A percentile compares a stretch with the other conserved stretches of the same genome.
These are phyloP conservation scores for Leptodactylus fallax DNA, from an alignment of 2,797 vertebrate genomes.

Conservation along the genomic window DNA sequence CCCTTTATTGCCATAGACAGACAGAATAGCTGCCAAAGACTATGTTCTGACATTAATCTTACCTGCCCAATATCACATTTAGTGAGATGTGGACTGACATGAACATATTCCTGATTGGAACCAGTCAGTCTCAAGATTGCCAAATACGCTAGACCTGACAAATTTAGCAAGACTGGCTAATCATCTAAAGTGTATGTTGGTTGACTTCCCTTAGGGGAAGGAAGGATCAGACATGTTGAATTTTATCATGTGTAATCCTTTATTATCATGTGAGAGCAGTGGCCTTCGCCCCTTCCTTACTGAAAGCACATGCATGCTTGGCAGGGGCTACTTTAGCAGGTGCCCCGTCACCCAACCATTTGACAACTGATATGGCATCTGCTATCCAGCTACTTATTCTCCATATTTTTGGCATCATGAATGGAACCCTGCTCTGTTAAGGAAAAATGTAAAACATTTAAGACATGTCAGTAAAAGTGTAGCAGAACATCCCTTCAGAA, in stretches of 20 bases:
- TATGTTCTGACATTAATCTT: background rate
- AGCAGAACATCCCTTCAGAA: slow-evolving; percentile 14
- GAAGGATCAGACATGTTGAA: too few relatives aligned
- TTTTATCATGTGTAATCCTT: too few relatives aligned
- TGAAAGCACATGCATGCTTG: too few relatives aligned
- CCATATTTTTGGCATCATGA: background rate
- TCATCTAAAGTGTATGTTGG: too few relatives aligned
- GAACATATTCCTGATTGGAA: background rate
- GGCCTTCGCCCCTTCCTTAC: too few relatives aligned
- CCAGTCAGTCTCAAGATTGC: too few relatives aligned
- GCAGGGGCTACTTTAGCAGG: background rate
- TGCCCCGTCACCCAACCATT: background rate
- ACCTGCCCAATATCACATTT: background rate
- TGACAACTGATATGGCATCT: background rate
- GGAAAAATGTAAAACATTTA: background rate
- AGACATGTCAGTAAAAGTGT: background rate
- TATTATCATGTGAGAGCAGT: too few relatives aligned
- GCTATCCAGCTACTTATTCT: background rate
- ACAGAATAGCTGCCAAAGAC: background rate
- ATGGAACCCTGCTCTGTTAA: background rate
- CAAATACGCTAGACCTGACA: too few relatives aligned
- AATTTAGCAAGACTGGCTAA: too few relatives aligned
- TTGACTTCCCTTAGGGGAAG: too few relatives aligned
- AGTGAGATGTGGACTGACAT: background rate
- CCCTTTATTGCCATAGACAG: background rate